phyloP scores from a whole-genome alignment of 2,888 invertebrate species.

The Cryptus viduatorius region DNA sequence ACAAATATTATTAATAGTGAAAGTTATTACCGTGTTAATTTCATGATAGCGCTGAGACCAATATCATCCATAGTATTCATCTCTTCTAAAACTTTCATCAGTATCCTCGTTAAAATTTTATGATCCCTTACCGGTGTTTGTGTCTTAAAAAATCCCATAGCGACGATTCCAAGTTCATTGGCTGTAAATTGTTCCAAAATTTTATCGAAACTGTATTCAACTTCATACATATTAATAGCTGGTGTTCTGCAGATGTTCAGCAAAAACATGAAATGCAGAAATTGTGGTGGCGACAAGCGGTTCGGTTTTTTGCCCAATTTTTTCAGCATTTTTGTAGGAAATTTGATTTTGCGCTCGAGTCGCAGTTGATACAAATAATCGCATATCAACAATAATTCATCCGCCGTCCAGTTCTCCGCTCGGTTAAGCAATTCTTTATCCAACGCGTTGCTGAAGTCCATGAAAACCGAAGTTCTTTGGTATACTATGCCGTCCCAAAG shows the following conservation, averaged over 20 bases:
- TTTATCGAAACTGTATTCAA: conserved; percentile 87
- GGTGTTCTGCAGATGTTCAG: conserved; percentile 87
- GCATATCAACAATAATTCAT: conserved; percentile 87
- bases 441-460: conserved; percentile 89
- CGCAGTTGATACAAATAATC: conserved; percentile 89
- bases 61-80: conserved; percentile 88
- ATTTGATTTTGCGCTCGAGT: conserved; percentile 87
- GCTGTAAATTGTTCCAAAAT: conserved; percentile 87
- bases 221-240: conserved; percentile 88
- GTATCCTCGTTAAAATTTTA: conserved; percentile 86
- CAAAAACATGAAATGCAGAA: conserved; percentile 90
- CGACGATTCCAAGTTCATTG: conserved; percentile 90
- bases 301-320: conserved; percentile 87
- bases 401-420: conserved; percentile 85
- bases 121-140: conserved; percentile 88
- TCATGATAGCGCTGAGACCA: conserved; percentile 89
- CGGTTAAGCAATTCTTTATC: conserved; percentile 88
- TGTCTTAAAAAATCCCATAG: conserved; percentile 93
- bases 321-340: conserved; percentile 86
- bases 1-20: background rate
- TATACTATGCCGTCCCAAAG: conserved; percentile 86
- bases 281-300: conserved; percentile 87
- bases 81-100: conserved; percentile 86
- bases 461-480: conserved; percentile 87
- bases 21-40: conserved; percentile 82